These are phyloP conservation scores for Martes martes DNA, from an alignment of 2,113 vertebrate genomes.

Conservation along the genomic window DNA sequence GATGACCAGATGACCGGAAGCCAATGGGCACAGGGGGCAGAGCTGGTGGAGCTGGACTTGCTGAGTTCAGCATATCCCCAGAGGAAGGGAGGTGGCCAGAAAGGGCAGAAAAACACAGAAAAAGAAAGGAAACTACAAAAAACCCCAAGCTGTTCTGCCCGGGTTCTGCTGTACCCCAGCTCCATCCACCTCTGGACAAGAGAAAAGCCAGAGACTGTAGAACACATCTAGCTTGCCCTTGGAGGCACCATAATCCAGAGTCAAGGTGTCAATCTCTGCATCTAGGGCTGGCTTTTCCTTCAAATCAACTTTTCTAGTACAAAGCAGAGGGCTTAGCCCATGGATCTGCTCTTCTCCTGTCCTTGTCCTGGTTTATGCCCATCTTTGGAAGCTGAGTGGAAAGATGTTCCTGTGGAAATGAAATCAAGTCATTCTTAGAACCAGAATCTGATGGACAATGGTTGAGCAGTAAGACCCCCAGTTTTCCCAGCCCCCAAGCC, in stretches of 20 bases:
- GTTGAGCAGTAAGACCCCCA: neutral
- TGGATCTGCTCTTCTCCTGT: neutral
- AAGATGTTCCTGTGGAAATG: neutral
- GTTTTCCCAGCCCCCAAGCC: neutral
- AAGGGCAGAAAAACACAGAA: neutral
- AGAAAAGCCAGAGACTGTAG: neutral
- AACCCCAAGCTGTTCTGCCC: neutral
- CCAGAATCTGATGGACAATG: neutral
- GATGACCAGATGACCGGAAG: neutral
- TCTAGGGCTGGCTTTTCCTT: neutral
- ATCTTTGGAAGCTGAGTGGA: neutral
- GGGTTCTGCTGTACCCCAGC: neutral
- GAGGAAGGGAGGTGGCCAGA: neutral
- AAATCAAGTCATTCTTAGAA: neutral
- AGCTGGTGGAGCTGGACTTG: neutral
- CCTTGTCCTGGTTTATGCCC: neutral
- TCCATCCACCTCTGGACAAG: neutral
- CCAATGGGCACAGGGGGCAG: neutral
- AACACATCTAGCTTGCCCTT: neutral
- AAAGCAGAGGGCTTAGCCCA: neutral
- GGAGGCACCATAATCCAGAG: neutral
- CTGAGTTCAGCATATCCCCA: constrained; percentile 33
- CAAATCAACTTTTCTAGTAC: neutral
- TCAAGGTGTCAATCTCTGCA: neutral
- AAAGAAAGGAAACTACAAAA: neutral